phyloP scores from a whole-genome alignment of 2,797 vertebrate species.

The Dipus sagitta region DNA sequence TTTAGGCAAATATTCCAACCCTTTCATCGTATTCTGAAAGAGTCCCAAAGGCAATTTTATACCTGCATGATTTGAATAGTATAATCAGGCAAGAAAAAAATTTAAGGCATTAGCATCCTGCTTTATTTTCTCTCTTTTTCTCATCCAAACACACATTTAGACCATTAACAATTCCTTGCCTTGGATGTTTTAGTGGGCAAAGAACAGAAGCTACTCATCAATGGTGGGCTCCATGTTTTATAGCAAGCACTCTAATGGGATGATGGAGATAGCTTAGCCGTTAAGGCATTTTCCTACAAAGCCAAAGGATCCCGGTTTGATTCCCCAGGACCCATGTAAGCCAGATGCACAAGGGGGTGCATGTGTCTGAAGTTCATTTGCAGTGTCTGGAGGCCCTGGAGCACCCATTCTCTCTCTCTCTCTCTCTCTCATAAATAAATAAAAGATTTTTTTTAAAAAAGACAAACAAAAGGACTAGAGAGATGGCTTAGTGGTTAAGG shows the following conservation, averaged over 20 bases:
- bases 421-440: too few relatives aligned
- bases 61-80: not conserved
- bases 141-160: not conserved
- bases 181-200: not conserved
- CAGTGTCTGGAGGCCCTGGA: too few relatives aligned
- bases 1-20: constrained; percentile 14
- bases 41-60: constrained; percentile 1
- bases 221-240: not conserved
- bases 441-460: too few relatives aligned
- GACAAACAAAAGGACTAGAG: too few relatives aligned
- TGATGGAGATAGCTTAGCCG: not conserved
- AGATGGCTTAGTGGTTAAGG: too few relatives aligned
- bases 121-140: not conserved
- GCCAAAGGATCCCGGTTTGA: too few relatives aligned
- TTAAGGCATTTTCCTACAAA: too few relatives aligned
- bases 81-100: constrained; percentile 10
- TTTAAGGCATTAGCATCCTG: constrained; percentile 1
- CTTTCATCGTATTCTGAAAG: constrained; percentile 23
- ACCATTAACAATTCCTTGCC: not conserved
- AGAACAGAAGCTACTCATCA: constrained; percentile 17
- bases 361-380: too few relatives aligned
- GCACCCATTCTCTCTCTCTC: too few relatives aligned
- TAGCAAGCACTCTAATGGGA: not conserved
- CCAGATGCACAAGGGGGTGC: too few relatives aligned
- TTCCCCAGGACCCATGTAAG: too few relatives aligned